Evolutionary conservation across 2,113 vertebrate genomes (phyloP), one percentile per base, ranked within the genome.

Genomic region (Lynx canadensis): DNA sequence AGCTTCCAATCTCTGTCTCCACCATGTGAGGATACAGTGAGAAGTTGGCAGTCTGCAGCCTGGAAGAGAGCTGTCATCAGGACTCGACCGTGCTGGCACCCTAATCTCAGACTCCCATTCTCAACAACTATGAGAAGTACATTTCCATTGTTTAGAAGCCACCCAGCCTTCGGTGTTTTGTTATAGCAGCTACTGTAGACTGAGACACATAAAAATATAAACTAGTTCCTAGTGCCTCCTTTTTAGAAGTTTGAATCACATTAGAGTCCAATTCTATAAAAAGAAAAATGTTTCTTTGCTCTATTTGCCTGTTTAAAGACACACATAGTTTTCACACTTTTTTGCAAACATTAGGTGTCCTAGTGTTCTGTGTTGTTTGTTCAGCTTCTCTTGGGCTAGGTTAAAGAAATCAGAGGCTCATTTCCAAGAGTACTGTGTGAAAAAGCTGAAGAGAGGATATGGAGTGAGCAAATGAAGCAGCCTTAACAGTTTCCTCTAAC

Each of bases 241-340:
- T 52, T 71, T 52, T n/a, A 66, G 15, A 97, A 82, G 38, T 82
- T 45, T 86, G 45, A 97, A 82, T 57, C 69, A 69, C 52, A 73
- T 73, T 41, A n/a, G 33, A 80, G 19, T 57, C 52, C 82, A 25
- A 66, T 12, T 91, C n/a, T 45, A 31, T 14, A 71, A 38, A 79
- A 80, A 71, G 36, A 92, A 96, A 95, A 78, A n/a, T 11, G 19
- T 57, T 82, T 55, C 36, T 66, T 83, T 74, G 68, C 23, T 90
- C 79, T 90, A 38, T 79, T 91, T 95, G 63, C 33, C 50, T 91
- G 63, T 80, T 85, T 83, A 89, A 96, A 93, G 52, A 65, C 16
- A 94, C 16, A 45, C 18, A 36, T 63, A 55, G 38, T 79, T 79
- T 89, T 78, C 60, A 81, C 16, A 68, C 14, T 31, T 82, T 76